Conservation (phyloP, 2,113 vertebrate species). For the Dryoscopus gambensis region DNA sequence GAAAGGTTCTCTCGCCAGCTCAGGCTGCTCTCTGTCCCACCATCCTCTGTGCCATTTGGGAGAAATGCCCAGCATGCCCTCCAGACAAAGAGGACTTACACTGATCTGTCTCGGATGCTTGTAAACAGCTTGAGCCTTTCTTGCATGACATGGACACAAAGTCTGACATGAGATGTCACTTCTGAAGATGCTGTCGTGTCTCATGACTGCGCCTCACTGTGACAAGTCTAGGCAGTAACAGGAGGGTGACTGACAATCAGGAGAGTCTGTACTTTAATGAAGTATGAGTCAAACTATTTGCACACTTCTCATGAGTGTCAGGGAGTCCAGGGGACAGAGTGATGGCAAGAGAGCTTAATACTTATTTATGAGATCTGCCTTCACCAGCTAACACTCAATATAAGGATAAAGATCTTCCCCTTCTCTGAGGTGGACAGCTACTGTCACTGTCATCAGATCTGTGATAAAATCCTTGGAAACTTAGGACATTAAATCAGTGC, state of each 20-base stretch:
- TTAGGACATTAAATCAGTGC: not conserved
- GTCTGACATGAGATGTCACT: not conserved
- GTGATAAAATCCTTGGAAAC: not conserved
- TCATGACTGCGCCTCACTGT: not conserved
- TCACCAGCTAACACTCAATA: not conserved
- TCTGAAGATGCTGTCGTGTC: slow-evolving; percentile 8
- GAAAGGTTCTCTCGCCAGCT: not conserved
- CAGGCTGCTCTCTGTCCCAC: not conserved
- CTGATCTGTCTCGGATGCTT: not conserved
- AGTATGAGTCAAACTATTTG: not conserved
- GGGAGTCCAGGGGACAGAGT: not conserved
- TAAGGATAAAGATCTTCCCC: not conserved
- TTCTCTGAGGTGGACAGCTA: not conserved
- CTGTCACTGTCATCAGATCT: not conserved
- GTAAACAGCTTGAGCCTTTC: not conserved
- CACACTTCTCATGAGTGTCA: not conserved
- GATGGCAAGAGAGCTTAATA: not conserved
- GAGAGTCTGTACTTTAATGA: not conserved
- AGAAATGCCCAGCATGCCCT: not conserved
- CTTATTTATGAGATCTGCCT: not conserved
- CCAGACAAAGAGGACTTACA: not conserved
- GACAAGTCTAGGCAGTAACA: not conserved
- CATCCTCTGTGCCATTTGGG: rapidly evolving
- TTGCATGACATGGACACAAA: not conserved
- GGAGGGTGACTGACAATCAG: not conserved